Evolutionary conservation across 2,888 invertebrate genomes (phyloP), one percentile per base, ranked within the genome.

Genomic region (Pollenia amentaria): DNA sequence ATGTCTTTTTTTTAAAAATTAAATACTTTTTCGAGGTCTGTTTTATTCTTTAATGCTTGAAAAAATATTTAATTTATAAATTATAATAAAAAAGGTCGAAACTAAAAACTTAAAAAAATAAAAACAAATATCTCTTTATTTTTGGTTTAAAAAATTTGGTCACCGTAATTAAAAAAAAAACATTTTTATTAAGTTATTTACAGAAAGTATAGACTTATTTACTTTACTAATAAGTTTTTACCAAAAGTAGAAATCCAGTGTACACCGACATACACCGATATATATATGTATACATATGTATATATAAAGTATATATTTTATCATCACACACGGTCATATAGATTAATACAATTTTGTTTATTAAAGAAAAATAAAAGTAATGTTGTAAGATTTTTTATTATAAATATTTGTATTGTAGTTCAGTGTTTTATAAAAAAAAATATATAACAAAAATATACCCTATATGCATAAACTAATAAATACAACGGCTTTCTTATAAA

Each of bases 331-430:
- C 78, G 69, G 91, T 91, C 91, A 91, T 91, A 90, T 91, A 92
- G 92, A 90, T 89, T 91, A 92, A 82, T 90, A 91, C 90, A 91
- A 91, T 90, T 91, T 92, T 91, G 91, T 92, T 92, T 91, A 85
- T 91, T 90, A 90, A 72, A 46, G 11, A 51, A 89, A 69, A 72
- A 48, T 12, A 18, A 89, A 73, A 89, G 91, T 91, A 91, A 91
- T 91, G 91, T 91, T 92, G 90, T 91, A 91, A 92, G 92, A 91
- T 92, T 91, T 91, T 91, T 92, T 91, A 91, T 91, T 90, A 91
- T 90, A 62, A 91, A 91, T 92, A 92, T 90, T 92, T 91, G 91
- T 91, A 91, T 91, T 91, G 92, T 91, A 91, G 91, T 92, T 91
- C 92, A 91, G 92, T 91, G 91, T 91, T 91, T 91, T 91, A 92